Evolutionary conservation across 2,888 invertebrate genomes (phyloP), one percentile per base, ranked within the genome.

Genomic region (Cryptocephalus primarius): DNA sequence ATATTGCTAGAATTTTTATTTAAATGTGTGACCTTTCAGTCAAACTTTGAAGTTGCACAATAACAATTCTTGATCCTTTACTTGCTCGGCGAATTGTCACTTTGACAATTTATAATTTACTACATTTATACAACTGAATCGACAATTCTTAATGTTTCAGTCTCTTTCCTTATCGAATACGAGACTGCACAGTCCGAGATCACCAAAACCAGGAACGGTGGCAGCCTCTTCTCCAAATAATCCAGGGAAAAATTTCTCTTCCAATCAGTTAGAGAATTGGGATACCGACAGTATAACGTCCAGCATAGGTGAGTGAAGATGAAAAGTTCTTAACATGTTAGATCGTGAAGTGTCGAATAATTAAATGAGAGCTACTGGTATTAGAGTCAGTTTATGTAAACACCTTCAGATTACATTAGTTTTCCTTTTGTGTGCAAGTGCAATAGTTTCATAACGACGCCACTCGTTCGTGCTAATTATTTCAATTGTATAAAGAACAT

Each of bases 251-350:
- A 55, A 79, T 76, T 51, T 79, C 78, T 48, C 82, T 76, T 12
- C 80, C 75, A 79, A 46, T 62, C 68, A 46, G 60, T 48, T 52
- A 50, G 58, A 60, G 40, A 62, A 72, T 55, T 73, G 73, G 64
- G 60, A 88, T 74, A 69, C 74, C 61, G 88, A 87, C 59, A 88
- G 88, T 49, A 71, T 88, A 50, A 81, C 81, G 62, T 22, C 22
- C 22, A 88, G 88, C 65, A 84, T 83, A 64, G 83, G 84, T 84
- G 50, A 87, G 87, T 10, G 22, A 22, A 22, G 6, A 22, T 22
- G 22, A 4, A 22, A 4, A 22, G 2, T 6, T 22, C 6, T 22
- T 22, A 22, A 6, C 22, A 4, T 2, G 22, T 22, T 22, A 22
- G 36, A 36, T 11, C 6, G n/a, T 36, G 6, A 36, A 36, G 12